These are phyloP conservation scores for Sympetrum striolatum DNA, from an alignment of 2,888 invertebrate genomes.

Conservation along the genomic window DNA sequence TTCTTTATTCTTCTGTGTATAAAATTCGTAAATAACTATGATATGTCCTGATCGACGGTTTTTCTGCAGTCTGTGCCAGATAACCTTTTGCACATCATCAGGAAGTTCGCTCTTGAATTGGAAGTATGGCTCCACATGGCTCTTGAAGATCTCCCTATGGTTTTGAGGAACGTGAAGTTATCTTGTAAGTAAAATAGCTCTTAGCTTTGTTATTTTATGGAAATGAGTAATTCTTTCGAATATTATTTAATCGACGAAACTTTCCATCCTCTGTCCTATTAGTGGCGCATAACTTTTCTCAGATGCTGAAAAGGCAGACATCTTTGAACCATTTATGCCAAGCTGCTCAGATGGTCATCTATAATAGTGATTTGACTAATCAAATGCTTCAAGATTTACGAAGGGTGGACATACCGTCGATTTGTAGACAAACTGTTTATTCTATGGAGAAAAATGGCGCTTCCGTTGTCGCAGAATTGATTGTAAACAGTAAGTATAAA, in stretches of 20 bases:
- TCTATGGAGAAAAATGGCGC: conserved; percentile 11
- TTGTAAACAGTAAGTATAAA: conserved; percentile 1
- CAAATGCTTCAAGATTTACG: conserved; percentile 61
- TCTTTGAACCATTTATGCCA: conserved; percentile 61
- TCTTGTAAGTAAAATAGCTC: conserved; percentile 55
- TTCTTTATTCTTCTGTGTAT: too few species aligned
- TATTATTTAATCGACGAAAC: neutral
- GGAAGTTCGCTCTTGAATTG: conserved; percentile 59
- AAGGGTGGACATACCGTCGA: conserved; percentile 57
- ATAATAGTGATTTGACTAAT: conserved; percentile 57
- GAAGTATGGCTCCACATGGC: conserved; percentile 59
- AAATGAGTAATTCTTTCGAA: neutral
- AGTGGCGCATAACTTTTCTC: conserved; percentile 59
- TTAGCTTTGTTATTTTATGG: neutral
- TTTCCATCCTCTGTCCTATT: conserved; percentile 41
- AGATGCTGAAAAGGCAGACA: conserved; percentile 58
- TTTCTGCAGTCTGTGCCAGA: conserved; percentile 50
- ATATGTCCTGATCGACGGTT: too few species aligned
- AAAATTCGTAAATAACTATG: too few species aligned
- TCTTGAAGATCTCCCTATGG: conserved; percentile 57
- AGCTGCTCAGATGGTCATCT: conserved; percentile 59
- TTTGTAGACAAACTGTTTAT: conserved; percentile 58
- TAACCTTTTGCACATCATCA: conserved; percentile 59
- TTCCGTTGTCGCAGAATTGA: neutral
- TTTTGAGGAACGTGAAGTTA: conserved; percentile 58